phyloP scores from a whole-genome alignment of 2,888 invertebrate genomes.

The Elegia similella region DNA sequence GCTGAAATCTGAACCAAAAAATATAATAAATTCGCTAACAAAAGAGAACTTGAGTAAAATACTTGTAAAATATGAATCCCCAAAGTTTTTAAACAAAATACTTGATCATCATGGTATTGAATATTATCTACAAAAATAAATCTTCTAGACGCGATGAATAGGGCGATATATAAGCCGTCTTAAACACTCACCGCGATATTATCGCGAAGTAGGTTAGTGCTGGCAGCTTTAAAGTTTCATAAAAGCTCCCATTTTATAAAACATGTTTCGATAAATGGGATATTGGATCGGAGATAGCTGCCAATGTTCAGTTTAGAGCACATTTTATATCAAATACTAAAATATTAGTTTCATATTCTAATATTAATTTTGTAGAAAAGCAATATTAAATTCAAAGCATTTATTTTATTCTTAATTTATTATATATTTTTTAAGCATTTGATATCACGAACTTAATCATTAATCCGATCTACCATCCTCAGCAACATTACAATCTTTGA shows the following conservation, averaged over 20 bases:
- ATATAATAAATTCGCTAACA: not conserved
- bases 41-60: not conserved
- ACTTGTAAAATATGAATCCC: not conserved
- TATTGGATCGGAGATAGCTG: slow-evolving; percentile 6
- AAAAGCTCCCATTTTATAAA: slow-evolving; percentile 8
- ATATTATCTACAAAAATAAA: slow-evolving; percentile 45
- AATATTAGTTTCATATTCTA: too few species aligned
- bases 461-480: too few species aligned
- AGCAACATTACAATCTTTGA: too few species aligned
- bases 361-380: too few species aligned
- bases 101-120: slow-evolving; percentile 23
- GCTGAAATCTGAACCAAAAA: too few species aligned
- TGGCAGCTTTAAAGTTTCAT: slow-evolving; percentile 19
- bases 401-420: too few species aligned
- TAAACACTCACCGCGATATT: slow-evolving; percentile 46
- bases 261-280: slow-evolving; percentile 10
- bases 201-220: slow-evolving; percentile 39
- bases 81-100: not conserved
- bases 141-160: slow-evolving; percentile 33
- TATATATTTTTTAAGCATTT: too few species aligned
- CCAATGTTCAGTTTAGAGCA: not conserved
- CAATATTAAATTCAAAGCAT: too few species aligned
- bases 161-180: slow-evolving; percentile 40
- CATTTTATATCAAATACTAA: not conserved
- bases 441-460: too few species aligned